A percentile compares a stretch with the other conserved stretches of the same genome.
phyloP scores from a whole-genome alignment of 2,113 vertebrate species.

The Chloropsis hardwickii region DNA sequence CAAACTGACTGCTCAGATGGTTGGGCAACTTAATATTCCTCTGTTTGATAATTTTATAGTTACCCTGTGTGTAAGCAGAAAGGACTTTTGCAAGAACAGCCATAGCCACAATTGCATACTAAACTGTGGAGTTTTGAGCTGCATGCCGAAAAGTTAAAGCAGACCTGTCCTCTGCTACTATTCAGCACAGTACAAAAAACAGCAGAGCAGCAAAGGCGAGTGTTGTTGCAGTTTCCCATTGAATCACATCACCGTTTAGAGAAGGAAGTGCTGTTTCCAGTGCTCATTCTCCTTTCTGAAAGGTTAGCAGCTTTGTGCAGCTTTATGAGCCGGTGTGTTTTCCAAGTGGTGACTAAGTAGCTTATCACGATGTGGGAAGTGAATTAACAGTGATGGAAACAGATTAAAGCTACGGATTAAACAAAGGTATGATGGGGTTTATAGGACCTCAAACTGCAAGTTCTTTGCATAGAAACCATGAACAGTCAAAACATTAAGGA shows the following conservation, averaged over 20 bases:
- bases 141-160: background rate
- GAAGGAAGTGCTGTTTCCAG: slow-evolving; percentile 18
- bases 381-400: background rate
- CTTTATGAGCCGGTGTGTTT: slow-evolving; percentile 3
- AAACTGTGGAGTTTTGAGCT: background rate
- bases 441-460: background rate
- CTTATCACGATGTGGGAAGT: background rate
- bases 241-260: background rate
- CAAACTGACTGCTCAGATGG: background rate
- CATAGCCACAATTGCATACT: background rate
- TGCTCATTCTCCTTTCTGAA: background rate
- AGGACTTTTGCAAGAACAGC: background rate
- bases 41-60: background rate
- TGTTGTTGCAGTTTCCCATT: slow-evolving; percentile 6
- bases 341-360: slow-evolving; percentile 21
- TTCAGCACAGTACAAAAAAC: background rate
- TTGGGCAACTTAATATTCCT: background rate
- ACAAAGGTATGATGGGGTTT: background rate
- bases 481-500: background rate
- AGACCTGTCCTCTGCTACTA: background rate
- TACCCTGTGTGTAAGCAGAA: background rate
- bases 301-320: background rate
- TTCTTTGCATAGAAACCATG: background rate
- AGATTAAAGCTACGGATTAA: slow-evolving; percentile 10
- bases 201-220: background rate